A percentile compares a stretch with the other conserved stretches of the same genome.
Conservation (phyloP, 1,140 invertebrate genomes). For the Aphelenchoides fujianensis region DNA sequence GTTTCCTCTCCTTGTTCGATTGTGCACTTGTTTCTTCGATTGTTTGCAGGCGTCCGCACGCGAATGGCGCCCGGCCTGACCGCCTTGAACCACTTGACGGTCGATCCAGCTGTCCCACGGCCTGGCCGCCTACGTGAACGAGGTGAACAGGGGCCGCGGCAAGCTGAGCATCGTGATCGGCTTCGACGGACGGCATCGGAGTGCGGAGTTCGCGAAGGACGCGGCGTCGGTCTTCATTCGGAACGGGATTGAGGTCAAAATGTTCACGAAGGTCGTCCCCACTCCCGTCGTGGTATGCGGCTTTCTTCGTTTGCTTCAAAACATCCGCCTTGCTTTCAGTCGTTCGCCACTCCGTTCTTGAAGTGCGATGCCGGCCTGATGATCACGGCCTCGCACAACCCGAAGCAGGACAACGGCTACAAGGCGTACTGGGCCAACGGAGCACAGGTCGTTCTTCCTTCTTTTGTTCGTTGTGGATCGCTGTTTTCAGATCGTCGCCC, state of each 20-base stretch:
- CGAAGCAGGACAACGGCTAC: constrained; percentile 97
- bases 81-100: constrained; percentile 93
- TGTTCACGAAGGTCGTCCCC: constrained; percentile 78
- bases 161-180: constrained; percentile 80
- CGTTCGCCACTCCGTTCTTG: constrained; percentile 74
- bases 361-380: constrained; percentile 76
- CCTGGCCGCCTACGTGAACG: constrained; percentile 74
- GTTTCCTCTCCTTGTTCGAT: constrained; percentile 7
- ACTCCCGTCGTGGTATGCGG: constrained; percentile 71
- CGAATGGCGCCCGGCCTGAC: constrained; percentile 85
- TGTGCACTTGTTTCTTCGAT: background rate
- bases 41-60: constrained; percentile 75
- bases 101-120: constrained; percentile 94
- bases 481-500: constrained; percentile 76
- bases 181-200: constrained; percentile 90
- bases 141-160: constrained; percentile 62
- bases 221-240: constrained; percentile 79
- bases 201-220: constrained; percentile 85
- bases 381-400: constrained; percentile 98
- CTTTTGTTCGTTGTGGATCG: constrained; percentile 10
- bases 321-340: constrained; percentile 49
- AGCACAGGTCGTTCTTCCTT: constrained; percentile 69
- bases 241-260: constrained; percentile 75
- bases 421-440: constrained; percentile 91
- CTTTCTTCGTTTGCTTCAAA: background rate